Evolutionary conservation across 2,113 vertebrate species (phyloP), one percentile per base, ranked within the genome.

Genomic region (Sinocyclocheilus grahami): DNA sequence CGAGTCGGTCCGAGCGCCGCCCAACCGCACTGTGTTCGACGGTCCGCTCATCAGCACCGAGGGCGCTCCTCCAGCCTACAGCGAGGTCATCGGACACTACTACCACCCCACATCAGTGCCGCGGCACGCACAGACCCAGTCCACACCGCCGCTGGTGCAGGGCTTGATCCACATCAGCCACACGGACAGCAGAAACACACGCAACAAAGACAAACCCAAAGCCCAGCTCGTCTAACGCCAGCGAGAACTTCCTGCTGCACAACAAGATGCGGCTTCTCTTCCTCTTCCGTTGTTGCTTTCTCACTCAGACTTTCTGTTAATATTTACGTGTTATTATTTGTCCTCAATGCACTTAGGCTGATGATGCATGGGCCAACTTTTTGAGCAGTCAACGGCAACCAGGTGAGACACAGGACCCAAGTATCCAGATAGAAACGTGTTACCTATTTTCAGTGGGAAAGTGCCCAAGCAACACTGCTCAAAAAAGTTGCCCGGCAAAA

Each of bases 11-110:
- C 91, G 98, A 0, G 97, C 98, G 0, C 98, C 98, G 51, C 97
- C 98, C 1, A 99, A 99, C 93, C 93, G 98, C 91, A 99, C 98
- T 82, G 95, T 99, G 92, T 99, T 97, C 16, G 97, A 99, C 93
- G 97, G 97, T 81, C 97, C 97, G 92, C 95, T 96, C 86, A 95
- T 97, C 83, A 7, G 6, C 42, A 8, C 42, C 42, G 42, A 42
- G 42, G 42, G 42, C 46, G 96, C 97, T 0, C 98, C 97, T 0
- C 98, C 97, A 0, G 95, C 97, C 4, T 99, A 99, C 95, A 98
- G 95, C 24, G 97, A 99, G 93, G 97, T 97, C 88, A 96, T 98
- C 3, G 96, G 97, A 1, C 97, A 99, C 93, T 98, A 96, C 91
- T 97, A 97, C 92, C 97, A 97, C 0, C 96, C 96, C 0, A 89